Conservation (phyloP, 2,888 invertebrate genomes). For the Alitta virens region DNA sequence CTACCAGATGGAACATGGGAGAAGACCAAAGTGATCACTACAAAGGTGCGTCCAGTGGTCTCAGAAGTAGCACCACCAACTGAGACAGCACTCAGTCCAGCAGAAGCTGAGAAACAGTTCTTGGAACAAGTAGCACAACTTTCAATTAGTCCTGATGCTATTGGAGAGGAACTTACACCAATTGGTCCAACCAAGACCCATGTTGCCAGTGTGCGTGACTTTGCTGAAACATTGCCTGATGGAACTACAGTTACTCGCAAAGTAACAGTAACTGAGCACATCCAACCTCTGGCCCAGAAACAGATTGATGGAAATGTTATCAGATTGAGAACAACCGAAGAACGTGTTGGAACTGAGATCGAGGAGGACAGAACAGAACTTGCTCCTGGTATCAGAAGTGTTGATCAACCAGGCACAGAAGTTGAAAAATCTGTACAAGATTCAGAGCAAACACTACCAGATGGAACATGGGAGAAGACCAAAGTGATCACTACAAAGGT, state of each 20-base stretch:
- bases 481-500: constrained; percentile 13
- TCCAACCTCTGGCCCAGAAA: too few species aligned
- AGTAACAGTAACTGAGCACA: constrained; percentile 19
- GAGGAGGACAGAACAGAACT: constrained; percentile 16
- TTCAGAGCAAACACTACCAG: constrained; percentile 11
- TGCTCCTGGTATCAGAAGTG: constrained; percentile 12
- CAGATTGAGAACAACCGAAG: not conserved
- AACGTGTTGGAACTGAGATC: constrained; percentile 14
- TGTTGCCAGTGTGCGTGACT: constrained; percentile 5
- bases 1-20: constrained; percentile 13
- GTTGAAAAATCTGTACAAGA: not conserved
- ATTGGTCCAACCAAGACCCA: not conserved
- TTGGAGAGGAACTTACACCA: too few species aligned
- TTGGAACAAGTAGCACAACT: too few species aligned
- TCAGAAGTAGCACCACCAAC: too few species aligned
- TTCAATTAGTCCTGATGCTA: too few species aligned
- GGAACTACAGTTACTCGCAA: constrained; percentile 38
- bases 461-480: constrained; percentile 11
- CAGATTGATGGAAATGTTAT: too few species aligned
- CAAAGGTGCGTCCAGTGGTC: not conserved
- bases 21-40: constrained; percentile 10
- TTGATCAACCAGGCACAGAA: constrained; percentile 1
- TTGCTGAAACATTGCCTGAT: constrained; percentile 39
- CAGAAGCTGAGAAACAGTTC: too few species aligned
- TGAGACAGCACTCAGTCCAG: too few species aligned